Percentiles rank a stretch among this genome's conserved stretches.
Conservation (phyloP, 2,113 vertebrate genomes). For the Motacilla alba region DNA sequence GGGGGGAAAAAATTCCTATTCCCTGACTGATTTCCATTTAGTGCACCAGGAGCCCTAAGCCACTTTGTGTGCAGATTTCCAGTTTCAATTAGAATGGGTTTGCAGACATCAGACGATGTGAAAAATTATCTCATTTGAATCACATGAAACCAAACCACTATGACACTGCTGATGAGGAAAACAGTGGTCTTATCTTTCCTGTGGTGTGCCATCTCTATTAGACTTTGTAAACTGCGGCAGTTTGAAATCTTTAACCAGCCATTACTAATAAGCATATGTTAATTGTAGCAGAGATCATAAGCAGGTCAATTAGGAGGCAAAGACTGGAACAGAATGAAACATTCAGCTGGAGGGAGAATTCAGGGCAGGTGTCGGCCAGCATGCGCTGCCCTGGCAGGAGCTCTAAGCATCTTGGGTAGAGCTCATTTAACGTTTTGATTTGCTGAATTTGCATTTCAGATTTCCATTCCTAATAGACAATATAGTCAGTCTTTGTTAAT, state of each 20-base stretch:
- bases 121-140: conserved; percentile 69
- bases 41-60: conserved; percentile 13
- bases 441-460: conserved; percentile 86
- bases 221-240: conserved; percentile 81
- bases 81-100: conserved; percentile 59
- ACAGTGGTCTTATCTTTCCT: conserved; percentile 69
- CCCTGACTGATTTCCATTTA: conserved; percentile 30
- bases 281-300: conserved; percentile 96
- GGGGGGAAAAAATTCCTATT: neutral
- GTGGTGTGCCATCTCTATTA: conserved; percentile 79
- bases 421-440: conserved; percentile 86
- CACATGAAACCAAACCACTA: conserved; percentile 37
- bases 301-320: conserved; percentile 91
- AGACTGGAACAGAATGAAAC: conserved; percentile 85
- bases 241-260: conserved; percentile 90
- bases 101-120: conserved; percentile 55
- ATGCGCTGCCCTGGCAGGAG: conserved; percentile 76
- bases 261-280: conserved; percentile 97
- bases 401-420: conserved; percentile 77
- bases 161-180: conserved; percentile 65
- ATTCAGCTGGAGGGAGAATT: conserved; percentile 88
- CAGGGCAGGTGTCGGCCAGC: conserved; percentile 80
- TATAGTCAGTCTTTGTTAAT: conserved; percentile 85
- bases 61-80: conserved; percentile 45
- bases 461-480: conserved; percentile 83